Conservation (phyloP, 2,888 invertebrate genomes). For the Torymus auratus region DNA sequence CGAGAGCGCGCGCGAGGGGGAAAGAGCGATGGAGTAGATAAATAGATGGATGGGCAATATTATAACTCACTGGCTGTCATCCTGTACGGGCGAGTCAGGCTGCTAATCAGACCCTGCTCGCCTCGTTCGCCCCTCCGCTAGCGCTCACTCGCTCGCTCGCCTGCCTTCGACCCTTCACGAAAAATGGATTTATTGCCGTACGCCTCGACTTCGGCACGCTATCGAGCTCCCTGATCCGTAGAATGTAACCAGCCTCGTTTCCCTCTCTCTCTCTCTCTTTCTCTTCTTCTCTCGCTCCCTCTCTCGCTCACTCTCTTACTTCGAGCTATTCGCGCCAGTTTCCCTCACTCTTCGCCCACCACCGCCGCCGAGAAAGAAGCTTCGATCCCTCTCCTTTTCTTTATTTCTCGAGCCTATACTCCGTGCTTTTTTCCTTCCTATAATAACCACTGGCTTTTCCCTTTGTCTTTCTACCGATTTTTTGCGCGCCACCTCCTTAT, state of each 20-base stretch:
- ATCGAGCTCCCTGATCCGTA: slow-evolving; percentile 77
- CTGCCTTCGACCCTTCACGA: slow-evolving; percentile 75
- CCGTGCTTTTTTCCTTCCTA: slow-evolving; percentile 15
- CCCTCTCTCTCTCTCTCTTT: slow-evolving; percentile 35
- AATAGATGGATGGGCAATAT: slow-evolving; percentile 78
- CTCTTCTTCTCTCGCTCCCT: slow-evolving; percentile 10
- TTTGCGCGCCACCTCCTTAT: not conserved
- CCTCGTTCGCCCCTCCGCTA: slow-evolving; percentile 56
- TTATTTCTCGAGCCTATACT: slow-evolving; percentile 18
- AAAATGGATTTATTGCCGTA: slow-evolving; percentile 77
- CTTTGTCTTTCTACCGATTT: not conserved
- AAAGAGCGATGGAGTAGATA: slow-evolving; percentile 75
- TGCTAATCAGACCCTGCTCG: slow-evolving; percentile 77
- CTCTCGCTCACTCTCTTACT: slow-evolving; percentile 11
- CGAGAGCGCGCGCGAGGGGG: slow-evolving; percentile 59
- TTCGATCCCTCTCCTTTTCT: slow-evolving; percentile 46
- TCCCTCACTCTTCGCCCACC: slow-evolving; percentile 54
- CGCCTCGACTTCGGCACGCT: slow-evolving; percentile 77
- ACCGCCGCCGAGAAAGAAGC: too few relatives aligned
- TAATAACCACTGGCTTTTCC: not conserved
- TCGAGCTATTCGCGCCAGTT: slow-evolving; percentile 65
- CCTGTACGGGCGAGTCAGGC: slow-evolving; percentile 77
- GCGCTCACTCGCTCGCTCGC: slow-evolving; percentile 61
- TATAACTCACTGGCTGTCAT: slow-evolving; percentile 77
- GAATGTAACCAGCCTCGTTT: slow-evolving; percentile 59